Percentiles rank a stretch among this genome's conserved stretches.
phyloP scores from a whole-genome alignment of 1,140 invertebrate species.

The Heterodera carotae region DNA sequence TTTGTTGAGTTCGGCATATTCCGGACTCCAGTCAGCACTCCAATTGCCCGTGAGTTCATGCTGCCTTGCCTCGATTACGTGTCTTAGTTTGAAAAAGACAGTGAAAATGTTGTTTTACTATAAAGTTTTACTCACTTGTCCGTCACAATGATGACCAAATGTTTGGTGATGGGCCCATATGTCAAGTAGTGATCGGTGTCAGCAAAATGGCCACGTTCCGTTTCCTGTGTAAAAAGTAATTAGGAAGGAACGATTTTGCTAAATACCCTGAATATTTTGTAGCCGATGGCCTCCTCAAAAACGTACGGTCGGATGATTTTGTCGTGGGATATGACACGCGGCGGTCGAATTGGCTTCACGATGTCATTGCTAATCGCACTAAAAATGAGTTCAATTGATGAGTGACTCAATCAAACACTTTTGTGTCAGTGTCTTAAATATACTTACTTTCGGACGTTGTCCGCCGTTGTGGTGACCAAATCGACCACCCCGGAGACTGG shows the following conservation, averaged over 20 bases:
- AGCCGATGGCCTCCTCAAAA: slow-evolving; percentile 80
- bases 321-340: slow-evolving; percentile 82
- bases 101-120: background rate
- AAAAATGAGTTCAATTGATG: slow-evolving; percentile 34
- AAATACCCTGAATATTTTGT: slow-evolving; percentile 65
- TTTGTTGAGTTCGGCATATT: slow-evolving; percentile 38
- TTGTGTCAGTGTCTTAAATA: background rate
- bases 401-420: no score
- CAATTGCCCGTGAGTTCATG: slow-evolving; percentile 41
- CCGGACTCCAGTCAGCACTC: slow-evolving; percentile 36
- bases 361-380: slow-evolving; percentile 81
- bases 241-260: background rate
- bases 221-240: slow-evolving; percentile 70
- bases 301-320: slow-evolving; percentile 83
- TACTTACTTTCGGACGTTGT: slow-evolving; percentile 80
- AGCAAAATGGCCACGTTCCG: slow-evolving; percentile 84
- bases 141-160: slow-evolving; percentile 83
- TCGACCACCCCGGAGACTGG: slow-evolving; percentile 94
- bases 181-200: slow-evolving; percentile 82
- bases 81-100: slow-evolving; percentile 27
- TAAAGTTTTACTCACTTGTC: slow-evolving; percentile 74
- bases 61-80: slow-evolving; percentile 36
- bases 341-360: slow-evolving; percentile 76
- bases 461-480: slow-evolving; percentile 92
- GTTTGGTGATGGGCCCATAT: slow-evolving; percentile 74